These are phyloP conservation scores for Stenurella melanura DNA, from an alignment of 2,888 invertebrate genomes.

Conservation along the genomic window DNA sequence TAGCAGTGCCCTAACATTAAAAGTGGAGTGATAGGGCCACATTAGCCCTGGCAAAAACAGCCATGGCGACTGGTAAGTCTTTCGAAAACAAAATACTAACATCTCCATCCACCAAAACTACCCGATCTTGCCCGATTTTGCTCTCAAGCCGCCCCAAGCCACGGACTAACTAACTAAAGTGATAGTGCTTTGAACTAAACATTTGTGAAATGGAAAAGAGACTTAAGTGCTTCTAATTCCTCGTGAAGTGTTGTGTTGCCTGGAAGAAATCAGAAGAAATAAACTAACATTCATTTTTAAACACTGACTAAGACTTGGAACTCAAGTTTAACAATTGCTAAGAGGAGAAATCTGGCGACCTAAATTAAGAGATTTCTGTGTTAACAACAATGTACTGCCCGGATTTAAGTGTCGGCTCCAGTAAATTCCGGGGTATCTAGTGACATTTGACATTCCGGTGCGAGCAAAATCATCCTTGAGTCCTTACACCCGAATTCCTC, in stretches of 20 bases:
- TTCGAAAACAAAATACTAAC: constrained; percentile 45
- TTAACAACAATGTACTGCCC: constrained; percentile 42
- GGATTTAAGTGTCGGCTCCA: constrained; percentile 49
- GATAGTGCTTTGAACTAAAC: constrained; percentile 48
- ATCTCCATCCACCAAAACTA: constrained; percentile 17
- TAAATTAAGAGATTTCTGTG: constrained; percentile 51
- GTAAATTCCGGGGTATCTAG: background rate
- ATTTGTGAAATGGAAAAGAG: constrained; percentile 41
- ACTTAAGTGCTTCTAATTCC: constrained; percentile 40
- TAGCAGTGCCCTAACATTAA: constrained; percentile 63
- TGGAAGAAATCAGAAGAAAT: constrained; percentile 18
- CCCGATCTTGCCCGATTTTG: constrained; percentile 37
- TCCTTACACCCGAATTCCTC: constrained; percentile 31
- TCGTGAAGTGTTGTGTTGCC: constrained; percentile 39
- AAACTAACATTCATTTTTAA: constrained; percentile 36
- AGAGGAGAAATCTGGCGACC: constrained; percentile 60
- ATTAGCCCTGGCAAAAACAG: constrained; percentile 65
- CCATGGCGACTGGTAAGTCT: constrained; percentile 68
- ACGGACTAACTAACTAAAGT: constrained; percentile 45
- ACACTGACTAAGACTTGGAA: constrained; percentile 21
- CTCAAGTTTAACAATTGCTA: constrained; percentile 27
- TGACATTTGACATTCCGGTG: constrained; percentile 40
- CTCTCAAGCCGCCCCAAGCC: constrained; percentile 19
- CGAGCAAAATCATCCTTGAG: constrained; percentile 42
- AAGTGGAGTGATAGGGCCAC: constrained; percentile 66